Percentiles rank a stretch among this genome's conserved stretches.
Conservation (phyloP, 2,113 vertebrate species). For the Muntiacus muntjak region DNA sequence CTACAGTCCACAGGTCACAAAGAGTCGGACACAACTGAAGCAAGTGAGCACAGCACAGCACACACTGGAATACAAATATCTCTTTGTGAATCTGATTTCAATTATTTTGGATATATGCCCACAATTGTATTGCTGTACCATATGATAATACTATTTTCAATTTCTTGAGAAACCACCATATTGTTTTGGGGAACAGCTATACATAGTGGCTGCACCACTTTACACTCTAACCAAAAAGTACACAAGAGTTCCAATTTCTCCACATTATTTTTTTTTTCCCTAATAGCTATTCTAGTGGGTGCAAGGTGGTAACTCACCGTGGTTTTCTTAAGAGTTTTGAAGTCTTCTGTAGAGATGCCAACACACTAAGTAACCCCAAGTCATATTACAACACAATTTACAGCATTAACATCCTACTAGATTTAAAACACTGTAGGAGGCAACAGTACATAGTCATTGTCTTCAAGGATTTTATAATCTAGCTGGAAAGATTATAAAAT, state of each 20-base stretch:
- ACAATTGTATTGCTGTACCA: background rate
- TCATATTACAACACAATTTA: background rate
- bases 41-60: background rate
- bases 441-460: background rate
- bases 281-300: background rate
- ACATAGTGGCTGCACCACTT: background rate
- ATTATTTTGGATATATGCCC: background rate
- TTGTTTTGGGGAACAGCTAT: background rate
- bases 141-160: background rate
- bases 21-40: background rate
- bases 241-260: background rate
- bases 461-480: slow-evolving; percentile 27
- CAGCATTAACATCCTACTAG: background rate
- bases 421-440: background rate
- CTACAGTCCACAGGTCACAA: background rate
- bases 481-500: background rate
- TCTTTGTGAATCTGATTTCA: background rate
- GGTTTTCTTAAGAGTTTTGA: background rate
- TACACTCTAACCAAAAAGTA: background rate
- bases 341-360: background rate
- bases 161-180: background rate
- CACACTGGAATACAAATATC: background rate
- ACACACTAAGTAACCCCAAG: background rate
- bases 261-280: background rate
- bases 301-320: background rate